Base-by-base conservation (phyloP, 2,113 vertebrate genomes). In the Corvus cornix region DNA sequence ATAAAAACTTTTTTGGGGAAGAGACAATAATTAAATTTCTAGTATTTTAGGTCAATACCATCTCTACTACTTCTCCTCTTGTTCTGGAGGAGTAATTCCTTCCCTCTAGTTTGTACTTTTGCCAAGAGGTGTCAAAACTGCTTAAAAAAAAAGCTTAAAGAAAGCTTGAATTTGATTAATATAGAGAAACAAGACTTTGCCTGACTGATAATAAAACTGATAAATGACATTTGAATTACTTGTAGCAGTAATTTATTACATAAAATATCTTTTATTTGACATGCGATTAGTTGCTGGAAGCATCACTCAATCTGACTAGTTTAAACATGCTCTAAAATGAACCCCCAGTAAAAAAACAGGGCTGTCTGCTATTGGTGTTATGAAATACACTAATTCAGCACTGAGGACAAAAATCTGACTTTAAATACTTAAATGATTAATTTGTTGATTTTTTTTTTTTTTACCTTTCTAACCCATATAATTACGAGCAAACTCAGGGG, bases 191-290 rank as follows among this genome's bases (percentile, higher is more conserved):
- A 98, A 98, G 98, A 98, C 98, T 98, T 98, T 98, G 98, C 97
- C 97, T 98, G 98, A 98, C 97, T 98, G 98, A 98, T 98, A 98
- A 98, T 98, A 98, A 98, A 98, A 98, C 98, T 98, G 98, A 98
- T 98, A 98, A 98, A 98, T 98, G 98, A 98, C 98, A 98, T 98
- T 97, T 98, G 98, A 98, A 98, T 98, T 98, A 98, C 98, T 98
- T 98, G 98, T 98, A 97, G 98, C 97, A 91, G 98, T 98, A 98
- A 98, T 98, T 98, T 98, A 98, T 98, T 98, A 98, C 98, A 98
- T 98, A 98, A 98, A 98, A 98, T 98, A 98, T 98, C 98, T 98
- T 98, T 98, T 98, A 98, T 98, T 98, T 98, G 98, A 98, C 98
- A 98, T 97, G 97, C 96, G 98, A 98, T 98, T 98, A 98, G 98